Base-by-base conservation (phyloP, 2,113 vertebrate genomes). In the Talpa occidentalis region DNA sequence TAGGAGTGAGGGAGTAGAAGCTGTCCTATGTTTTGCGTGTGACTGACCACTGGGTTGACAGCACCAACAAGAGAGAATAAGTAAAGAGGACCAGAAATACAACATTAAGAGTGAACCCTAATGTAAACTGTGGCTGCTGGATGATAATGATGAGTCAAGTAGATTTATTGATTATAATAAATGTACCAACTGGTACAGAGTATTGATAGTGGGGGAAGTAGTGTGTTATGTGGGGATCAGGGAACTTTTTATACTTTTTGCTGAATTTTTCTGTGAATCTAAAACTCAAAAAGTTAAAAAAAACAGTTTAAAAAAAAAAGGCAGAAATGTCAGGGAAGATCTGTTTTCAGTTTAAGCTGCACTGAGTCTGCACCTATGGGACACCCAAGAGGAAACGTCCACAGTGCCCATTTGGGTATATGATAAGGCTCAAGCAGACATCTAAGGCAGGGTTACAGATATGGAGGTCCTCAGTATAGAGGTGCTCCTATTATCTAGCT, bases 271-370 rank as follows among this genome's bases (percentile, higher is more conserved):
- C 59, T 70, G 42, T 84, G 52, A 88, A 76, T 10, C 78, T 76
- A 83, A 91, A 93, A 84, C 37, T 66, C 30, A 52, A 52, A 52
- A 52, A 52, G 14, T 52, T 52, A 52, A 37, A 84, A 59, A 93
- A 84, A 90, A 37, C 89, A 85, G 9, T 67, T 10, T 77, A 37
- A 52, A 88, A 32, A 54, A 59, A 28, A 44, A 90, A 80, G 49
- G 9, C 26, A 82, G 42, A 70, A 47, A 52, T 73, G 52, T 49
- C 37, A 26, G 17, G 59, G 44, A 84, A 81, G 84, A 40, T 44
- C 14, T 17, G 60, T 64, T 15, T 67, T 83, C 35, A 44, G 5
- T 54, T 77, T 44, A 91, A 73, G 91, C 47, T 1, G 4, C 15
- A 49, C 0, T 62, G 66, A 72, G n/a, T 26, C 83, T 26, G 6